Evolutionary conservation across 2,888 invertebrate genomes (phyloP).

Genomic region (Cerastis leucographa): DNA sequence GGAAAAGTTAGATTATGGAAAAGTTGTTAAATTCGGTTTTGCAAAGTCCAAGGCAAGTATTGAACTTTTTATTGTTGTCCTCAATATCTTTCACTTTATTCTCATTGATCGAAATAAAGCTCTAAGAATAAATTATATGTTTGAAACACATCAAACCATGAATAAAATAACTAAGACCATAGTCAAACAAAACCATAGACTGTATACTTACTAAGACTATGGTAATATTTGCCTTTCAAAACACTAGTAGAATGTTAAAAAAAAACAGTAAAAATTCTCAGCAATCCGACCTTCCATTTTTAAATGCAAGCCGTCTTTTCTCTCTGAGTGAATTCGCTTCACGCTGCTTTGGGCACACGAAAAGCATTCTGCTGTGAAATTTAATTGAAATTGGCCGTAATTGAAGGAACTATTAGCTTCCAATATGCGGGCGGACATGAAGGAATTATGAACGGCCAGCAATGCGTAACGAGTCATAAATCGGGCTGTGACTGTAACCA

Average conservation of each 20-base stretch:
- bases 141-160: background rate
- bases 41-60: background rate
- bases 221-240: background rate
- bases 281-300: constrained; percentile 13
- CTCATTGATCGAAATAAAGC: too few species aligned
- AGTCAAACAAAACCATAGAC: background rate
- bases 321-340: constrained; percentile 35
- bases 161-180: background rate
- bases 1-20: constrained; percentile 18
- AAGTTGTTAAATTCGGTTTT: constrained; percentile 7
- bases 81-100: background rate
- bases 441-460: constrained; percentile 12
- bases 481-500: background rate
- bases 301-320: constrained; percentile 28
- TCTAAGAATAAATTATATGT: background rate
- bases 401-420: constrained; percentile 43
- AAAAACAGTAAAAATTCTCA: background rate
- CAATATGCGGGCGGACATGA: constrained; percentile 32
- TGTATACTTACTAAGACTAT: background rate
- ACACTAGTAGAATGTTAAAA: background rate
- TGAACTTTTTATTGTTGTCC: constrained; percentile 12
- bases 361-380: constrained; percentile 57
- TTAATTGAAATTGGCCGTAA: constrained; percentile 47
- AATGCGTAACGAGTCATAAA: constrained; percentile 28
- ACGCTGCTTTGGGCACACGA: constrained; percentile 50